These are phyloP conservation scores for Marcusenius ussheri DNA, from an alignment of 2,113 vertebrate genomes.

Conservation along the genomic window DNA sequence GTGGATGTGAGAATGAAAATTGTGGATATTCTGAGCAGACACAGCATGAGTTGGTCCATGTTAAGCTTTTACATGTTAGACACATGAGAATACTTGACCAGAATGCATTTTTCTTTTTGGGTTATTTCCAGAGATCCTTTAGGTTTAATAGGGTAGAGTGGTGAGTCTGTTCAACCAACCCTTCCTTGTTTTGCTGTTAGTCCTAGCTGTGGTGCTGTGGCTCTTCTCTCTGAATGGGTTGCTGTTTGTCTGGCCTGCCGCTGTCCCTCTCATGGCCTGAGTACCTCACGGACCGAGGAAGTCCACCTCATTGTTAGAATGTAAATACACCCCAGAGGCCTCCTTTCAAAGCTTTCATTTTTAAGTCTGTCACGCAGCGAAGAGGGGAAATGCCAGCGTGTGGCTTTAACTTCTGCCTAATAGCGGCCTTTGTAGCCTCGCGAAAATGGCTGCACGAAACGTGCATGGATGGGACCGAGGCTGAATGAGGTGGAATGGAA, in stretches of 20 bases:
- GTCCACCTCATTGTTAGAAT: background rate
- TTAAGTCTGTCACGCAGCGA: background rate
- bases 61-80: background rate
- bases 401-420: background rate
- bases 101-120: slow-evolving; percentile 2
- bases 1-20: background rate
- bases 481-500: background rate
- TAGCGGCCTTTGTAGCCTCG: background rate
- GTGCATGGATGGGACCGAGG: background rate
- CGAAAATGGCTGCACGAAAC: background rate
- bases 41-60: background rate
- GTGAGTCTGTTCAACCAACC: background rate
- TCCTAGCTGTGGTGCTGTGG: background rate
- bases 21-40: background rate
- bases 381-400: background rate
- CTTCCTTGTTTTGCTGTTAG: background rate
- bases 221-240: background rate
- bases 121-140: slow-evolving; percentile 8
- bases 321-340: slow-evolving; percentile 8
- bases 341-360: background rate
- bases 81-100: background rate
- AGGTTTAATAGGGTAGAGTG: background rate
- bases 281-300: background rate
- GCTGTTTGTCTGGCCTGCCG: background rate
- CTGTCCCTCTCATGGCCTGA: background rate